These are phyloP conservation scores for Helicorthomorpha holstii DNA, from an alignment of 1,140 invertebrate species.

Conservation along the genomic window DNA sequence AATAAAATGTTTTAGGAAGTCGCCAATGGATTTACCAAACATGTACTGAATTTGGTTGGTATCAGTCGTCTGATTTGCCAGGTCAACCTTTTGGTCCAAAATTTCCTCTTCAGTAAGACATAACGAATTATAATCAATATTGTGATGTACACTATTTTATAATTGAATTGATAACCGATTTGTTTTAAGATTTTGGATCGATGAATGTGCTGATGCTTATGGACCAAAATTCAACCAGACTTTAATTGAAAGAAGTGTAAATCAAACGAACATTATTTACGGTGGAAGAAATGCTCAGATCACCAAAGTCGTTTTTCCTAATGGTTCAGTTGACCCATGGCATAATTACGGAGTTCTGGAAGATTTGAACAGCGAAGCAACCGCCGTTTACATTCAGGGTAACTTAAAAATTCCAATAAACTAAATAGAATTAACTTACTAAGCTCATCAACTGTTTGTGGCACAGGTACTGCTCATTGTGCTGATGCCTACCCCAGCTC, in stretches of 20 bases:
- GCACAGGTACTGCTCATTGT: conserved; percentile 24
- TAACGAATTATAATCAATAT: no score
- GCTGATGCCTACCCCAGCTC: conserved; percentile 28
- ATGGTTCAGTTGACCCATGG: conserved; percentile 33
- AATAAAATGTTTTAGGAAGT: background rate
- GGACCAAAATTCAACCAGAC: conserved; percentile 20
- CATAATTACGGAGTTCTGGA: conserved; percentile 27
- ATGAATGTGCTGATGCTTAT: conserved; percentile 30
- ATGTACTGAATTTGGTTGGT: conserved; percentile 89
- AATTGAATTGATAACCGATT: background rate
- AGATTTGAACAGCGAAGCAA: conserved; percentile 17
- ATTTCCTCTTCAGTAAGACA: conserved; percentile 56
- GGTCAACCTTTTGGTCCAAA: conserved; percentile 55
- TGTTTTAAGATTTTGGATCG: conserved; percentile 16
- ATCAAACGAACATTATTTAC: conserved; percentile 27
- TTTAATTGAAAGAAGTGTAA: conserved; percentile 19
- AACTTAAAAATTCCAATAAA: background rate
- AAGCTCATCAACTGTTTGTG: no score
- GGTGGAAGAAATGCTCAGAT: conserved; percentile 23
- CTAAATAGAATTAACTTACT: background rate
- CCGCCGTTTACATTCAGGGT: conserved; percentile 19
- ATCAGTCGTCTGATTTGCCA: conserved; percentile 61
- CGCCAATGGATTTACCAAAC: conserved; percentile 90
- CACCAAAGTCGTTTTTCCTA: conserved; percentile 26
- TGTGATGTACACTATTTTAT: background rate